Evolutionary conservation across 2,113 vertebrate species (phyloP), one percentile per base, ranked within the genome.

Genomic region (Gallinago media): DNA sequence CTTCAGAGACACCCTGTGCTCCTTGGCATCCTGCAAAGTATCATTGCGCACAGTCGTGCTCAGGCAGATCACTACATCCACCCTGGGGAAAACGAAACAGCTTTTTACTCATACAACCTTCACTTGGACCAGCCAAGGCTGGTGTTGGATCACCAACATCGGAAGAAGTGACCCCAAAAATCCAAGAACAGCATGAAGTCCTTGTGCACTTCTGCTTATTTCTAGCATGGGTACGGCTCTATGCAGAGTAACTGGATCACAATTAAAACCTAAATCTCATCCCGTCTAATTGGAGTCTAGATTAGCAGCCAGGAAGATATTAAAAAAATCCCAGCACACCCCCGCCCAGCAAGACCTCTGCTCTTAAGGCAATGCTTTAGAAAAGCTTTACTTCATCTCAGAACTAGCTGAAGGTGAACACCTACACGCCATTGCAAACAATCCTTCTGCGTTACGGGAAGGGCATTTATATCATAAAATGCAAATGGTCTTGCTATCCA

Each of bases 31-130:
- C 98, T 99, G 99, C 82, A 99, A 97, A 2, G 99, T 99, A 96
- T 99, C 99, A 6, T 99, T 99, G 89, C 99, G 99, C 95, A 99
- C 99, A 0, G 99, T 99, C 70, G 99, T 99, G 97, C 99, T 99
- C 92, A 99, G 98, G 79, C 99, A 99, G 96, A 99, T 99, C 75
- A 99, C 99, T 18, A 99, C 99, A 7, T 99, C 99, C 96, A 99
- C 99, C 98, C 99, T 99, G 98, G 12, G 66, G 42, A 62, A 23
- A 38, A 38, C 36, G 36, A 68, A 88, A 87, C 31, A 44, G 36
- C 44, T 44, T 81, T 58, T 82, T 61, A 91, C 59, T 72, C 65
- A 21, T 2, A 7, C 2, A 62, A 11, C 29, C 61, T 68, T 65
- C 34, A 20, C 40, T 42, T 8, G 29, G 4, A 34, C 9, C 42